These are phyloP conservation scores for Dicerorhinus sumatrensis DNA, from an alignment of 2,113 vertebrate species.

Conservation along the genomic window DNA sequence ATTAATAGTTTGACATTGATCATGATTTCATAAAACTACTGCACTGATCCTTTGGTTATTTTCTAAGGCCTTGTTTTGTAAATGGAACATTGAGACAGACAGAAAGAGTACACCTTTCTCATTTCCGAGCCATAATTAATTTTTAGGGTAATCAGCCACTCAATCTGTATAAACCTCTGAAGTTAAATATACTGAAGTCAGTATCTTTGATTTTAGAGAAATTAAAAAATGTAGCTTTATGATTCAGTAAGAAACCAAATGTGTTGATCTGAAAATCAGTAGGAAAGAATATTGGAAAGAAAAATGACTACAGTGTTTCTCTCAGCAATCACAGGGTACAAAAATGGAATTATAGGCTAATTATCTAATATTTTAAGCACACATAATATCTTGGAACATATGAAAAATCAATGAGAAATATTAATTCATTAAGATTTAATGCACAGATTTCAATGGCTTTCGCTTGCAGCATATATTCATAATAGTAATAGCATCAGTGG, in stretches of 20 bases:
- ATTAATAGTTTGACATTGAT: slow-evolving; percentile 32
- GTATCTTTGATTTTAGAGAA: slow-evolving; percentile 56
- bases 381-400: background rate
- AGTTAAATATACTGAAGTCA: slow-evolving; percentile 53
- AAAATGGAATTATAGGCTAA: slow-evolving; percentile 55
- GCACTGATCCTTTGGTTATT: background rate
- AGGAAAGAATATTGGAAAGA: slow-evolving; percentile 62
- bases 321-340: slow-evolving; percentile 29
- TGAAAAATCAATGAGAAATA: slow-evolving; percentile 26
- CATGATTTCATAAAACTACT: background rate
- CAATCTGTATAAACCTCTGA: slow-evolving; percentile 29
- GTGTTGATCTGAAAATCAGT: slow-evolving; percentile 9
- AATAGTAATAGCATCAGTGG: background rate
- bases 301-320: slow-evolving; percentile 60
- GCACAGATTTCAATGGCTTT: slow-evolving; percentile 18
- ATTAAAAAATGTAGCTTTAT: slow-evolving; percentile 61
- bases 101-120: background rate
- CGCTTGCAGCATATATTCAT: background rate
- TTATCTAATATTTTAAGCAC: slow-evolving; percentile 44
- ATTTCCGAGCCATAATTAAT: slow-evolving; percentile 47
- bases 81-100: background rate
- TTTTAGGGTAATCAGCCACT: slow-evolving; percentile 60
- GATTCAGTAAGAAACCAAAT: slow-evolving; percentile 61
- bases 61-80: slow-evolving; percentile 5
- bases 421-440: slow-evolving; percentile 40